Conservation (phyloP, 2,113 vertebrate genomes). For the Saimiri boliviensis region DNA sequence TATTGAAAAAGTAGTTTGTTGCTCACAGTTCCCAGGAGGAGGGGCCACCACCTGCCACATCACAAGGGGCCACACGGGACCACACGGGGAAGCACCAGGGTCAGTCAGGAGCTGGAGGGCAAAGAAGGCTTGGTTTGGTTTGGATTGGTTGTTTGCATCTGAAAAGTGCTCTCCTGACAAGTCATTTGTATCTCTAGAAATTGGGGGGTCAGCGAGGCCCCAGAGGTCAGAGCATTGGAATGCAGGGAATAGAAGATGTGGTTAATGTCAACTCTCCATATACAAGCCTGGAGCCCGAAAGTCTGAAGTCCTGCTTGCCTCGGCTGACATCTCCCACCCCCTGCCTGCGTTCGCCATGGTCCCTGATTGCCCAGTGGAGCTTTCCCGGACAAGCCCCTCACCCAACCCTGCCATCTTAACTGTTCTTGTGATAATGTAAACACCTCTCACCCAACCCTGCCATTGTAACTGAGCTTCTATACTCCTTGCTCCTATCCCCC, state of each 20-base stretch:
- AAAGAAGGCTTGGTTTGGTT: not conserved
- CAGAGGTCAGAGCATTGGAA: not conserved
- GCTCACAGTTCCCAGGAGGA: not conserved
- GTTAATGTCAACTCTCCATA: not conserved
- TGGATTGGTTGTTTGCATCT: not conserved
- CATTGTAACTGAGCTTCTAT: too few species aligned
- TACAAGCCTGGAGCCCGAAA: too few species aligned
- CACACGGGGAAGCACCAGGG: fast-evolving
- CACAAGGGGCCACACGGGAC: not conserved
- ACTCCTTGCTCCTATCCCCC: too few species aligned
- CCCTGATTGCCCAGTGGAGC: too few species aligned
- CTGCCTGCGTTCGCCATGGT: too few species aligned
- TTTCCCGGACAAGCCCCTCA: too few species aligned
- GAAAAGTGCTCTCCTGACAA: not conserved
- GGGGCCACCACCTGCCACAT: fast-evolving
- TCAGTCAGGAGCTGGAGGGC: fast-evolving
- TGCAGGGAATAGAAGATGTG: not conserved
- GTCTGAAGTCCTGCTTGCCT: too few species aligned
- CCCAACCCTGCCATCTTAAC: too few species aligned
- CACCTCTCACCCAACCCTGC: too few species aligned
- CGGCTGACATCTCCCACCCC: too few species aligned
- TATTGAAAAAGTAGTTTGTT: not conserved
- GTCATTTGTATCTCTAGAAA: not conserved
- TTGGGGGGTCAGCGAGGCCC: not conserved
- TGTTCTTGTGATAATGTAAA: too few species aligned